Percentiles rank a stretch among this genome's conserved stretches.
Evolutionary conservation across 64 coral and sea anemone genomes (phyloP).

Genomic region (Stylophora pistillata): DNA sequence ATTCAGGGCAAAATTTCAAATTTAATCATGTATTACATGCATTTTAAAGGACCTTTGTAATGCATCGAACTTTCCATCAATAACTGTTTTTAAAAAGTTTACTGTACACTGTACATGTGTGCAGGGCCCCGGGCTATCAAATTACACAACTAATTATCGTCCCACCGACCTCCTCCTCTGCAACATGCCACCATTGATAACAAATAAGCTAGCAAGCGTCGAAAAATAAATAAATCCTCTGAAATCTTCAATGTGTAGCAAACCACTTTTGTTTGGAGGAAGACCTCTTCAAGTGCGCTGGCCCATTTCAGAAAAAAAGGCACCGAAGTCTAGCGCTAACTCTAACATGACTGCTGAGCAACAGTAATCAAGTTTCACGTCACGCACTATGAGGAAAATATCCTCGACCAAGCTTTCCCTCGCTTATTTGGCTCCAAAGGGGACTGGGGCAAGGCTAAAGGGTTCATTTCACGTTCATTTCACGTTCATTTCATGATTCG

Average conservation of each 20-base stretch:
- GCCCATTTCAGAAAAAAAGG: not conserved
- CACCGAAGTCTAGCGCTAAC: not conserved
- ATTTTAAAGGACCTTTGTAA: not conserved
- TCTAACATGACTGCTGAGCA: not conserved
- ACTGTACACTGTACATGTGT: not conserved
- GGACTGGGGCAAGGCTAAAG: not conserved
- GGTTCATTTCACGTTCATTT: constrained; percentile 65
- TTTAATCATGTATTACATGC: not conserved
- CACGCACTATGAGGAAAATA: not conserved
- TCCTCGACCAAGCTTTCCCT: not conserved
- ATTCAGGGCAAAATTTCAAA: not conserved
- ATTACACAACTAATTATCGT: not conserved
- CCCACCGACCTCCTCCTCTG: not conserved
- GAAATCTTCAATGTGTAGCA: not conserved
- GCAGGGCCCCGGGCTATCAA: not conserved
- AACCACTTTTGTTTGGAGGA: not conserved
- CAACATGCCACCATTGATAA: not conserved
- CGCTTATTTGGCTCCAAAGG: not conserved
- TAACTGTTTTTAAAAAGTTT: not conserved
- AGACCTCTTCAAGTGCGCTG: not conserved
- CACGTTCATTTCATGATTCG: constrained; percentile 71
- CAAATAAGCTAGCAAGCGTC: not conserved
- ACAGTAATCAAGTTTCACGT: no score
- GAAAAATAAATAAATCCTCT: not conserved
- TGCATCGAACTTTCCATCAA: not conserved